Evolutionary conservation across 2,113 vertebrate species (phyloP).

Genomic region (Garra rufa): DNA sequence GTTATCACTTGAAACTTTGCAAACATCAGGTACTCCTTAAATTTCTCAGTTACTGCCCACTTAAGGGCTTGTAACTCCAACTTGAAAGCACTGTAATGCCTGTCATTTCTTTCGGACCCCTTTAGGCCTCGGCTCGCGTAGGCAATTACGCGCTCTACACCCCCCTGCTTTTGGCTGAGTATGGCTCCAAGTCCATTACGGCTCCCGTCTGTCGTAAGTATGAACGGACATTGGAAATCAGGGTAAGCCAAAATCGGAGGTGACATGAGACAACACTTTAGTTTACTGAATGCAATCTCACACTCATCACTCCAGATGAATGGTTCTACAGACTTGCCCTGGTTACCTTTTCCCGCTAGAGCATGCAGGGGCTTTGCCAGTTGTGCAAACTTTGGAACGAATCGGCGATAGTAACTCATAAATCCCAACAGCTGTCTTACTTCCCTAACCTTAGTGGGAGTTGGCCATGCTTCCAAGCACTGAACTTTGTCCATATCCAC

Average conservation of each 20-base stretch:
- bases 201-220: not conserved
- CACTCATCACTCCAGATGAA: not conserved
- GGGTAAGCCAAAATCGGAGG: not conserved
- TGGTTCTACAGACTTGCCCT: not conserved
- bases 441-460: not conserved
- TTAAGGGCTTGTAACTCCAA: too few relatives aligned
- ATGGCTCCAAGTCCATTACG: not conserved
- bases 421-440: constrained; percentile 33
- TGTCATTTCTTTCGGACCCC: not conserved
- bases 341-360: not conserved
- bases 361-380: not conserved
- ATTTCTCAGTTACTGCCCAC: too few relatives aligned
- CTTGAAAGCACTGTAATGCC: too few relatives aligned
- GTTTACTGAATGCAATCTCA: not conserved
- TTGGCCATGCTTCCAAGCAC: not conserved
- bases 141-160: not conserved
- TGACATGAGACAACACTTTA: not conserved
- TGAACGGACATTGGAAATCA: not conserved
- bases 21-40: not conserved
- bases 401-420: constrained; percentile 22
- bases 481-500: constrained; percentile 41
- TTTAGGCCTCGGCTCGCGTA: constrained; percentile 27
- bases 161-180: not conserved
- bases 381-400: not conserved
- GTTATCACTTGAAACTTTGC: not conserved